phyloP scores from a whole-genome alignment of 1,140 invertebrate genomes.

The Pararge aegeria region DNA sequence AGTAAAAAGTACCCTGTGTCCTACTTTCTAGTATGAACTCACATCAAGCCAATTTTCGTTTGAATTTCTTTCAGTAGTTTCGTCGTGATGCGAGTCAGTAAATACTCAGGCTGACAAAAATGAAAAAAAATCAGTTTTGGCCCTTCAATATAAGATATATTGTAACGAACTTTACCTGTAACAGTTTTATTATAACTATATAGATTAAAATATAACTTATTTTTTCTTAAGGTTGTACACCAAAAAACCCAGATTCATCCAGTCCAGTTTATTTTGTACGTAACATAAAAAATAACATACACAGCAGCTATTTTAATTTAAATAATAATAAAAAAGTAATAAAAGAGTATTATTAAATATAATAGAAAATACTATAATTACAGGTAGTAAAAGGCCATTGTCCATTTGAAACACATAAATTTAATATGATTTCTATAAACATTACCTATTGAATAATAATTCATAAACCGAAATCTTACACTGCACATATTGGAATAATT shows the following conservation, averaged over 20 bases:
- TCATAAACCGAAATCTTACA: conserved; percentile 62
- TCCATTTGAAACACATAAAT: conserved; percentile 73
- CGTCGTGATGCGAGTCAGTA: too few relatives aligned
- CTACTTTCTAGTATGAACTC: too few relatives aligned
- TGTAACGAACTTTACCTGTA: too few relatives aligned
- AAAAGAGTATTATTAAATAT: conserved; percentile 19
- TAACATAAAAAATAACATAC: not conserved
- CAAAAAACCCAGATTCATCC: not conserved
- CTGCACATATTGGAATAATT: conserved; percentile 52
- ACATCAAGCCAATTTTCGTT: too few relatives aligned
- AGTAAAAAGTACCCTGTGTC: too few relatives aligned
- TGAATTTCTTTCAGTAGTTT: too few relatives aligned
- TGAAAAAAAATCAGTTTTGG: too few relatives aligned
- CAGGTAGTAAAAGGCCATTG: conserved; percentile 64
- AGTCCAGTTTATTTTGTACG: not conserved
- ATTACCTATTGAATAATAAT: conserved; percentile 75
- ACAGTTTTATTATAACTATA: too few relatives aligned
- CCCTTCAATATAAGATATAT: too few relatives aligned
- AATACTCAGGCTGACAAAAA: too few relatives aligned
- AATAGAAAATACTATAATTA: conserved; percentile 12
- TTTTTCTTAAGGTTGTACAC: not conserved
- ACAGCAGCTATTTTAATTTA: not conserved
- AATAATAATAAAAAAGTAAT: not conserved
- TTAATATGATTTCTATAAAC: conserved; percentile 75
- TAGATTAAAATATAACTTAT: too few relatives aligned